Evolutionary conservation across 1,140 invertebrate genomes (phyloP), one percentile per base, ranked within the genome.

Genomic region (Zelostemma sp.): DNA sequence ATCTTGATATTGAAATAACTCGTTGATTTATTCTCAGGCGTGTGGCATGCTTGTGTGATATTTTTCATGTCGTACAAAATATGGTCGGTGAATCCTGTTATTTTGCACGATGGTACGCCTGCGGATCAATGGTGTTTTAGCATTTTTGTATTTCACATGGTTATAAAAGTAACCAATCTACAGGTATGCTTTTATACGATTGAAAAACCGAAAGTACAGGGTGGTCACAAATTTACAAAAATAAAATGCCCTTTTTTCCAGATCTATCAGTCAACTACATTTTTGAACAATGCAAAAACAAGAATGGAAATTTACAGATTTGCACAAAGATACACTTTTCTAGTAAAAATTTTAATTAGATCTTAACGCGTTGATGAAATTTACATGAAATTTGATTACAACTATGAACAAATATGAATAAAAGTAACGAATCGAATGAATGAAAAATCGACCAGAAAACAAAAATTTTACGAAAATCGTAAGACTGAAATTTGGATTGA

Each of bases 21-120:
- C 17, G 19, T 38, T 18, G 40, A 21, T 43, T 49, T 33, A 31
- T 78, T 74, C 47, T 80, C 16, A 87, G 89, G 85, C 16, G 21
- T 90, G 9, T 91, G 88, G 88, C 89, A 91, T 64, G 78, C 87
- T 0, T 12, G 79, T 15, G 81, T 86, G 1, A 81, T 87, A 35
- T 91, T 87, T 75, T 90, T 88, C 76, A 79, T 87, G 14, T 67
- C 86, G n/a, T 84, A 78, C 46, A 64, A 80, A 35, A 66, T 81
- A 9, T 84, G 86, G 68, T 12, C 11, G 6, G 79, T 80, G 0
- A 84, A 86, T 67, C 75, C 85, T 6, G 71, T 86, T 4, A 74
- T 73, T 64, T 61, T 84, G 11, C 73, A 76, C 9, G 73, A 83
- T 46, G 84, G 78, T 19, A 81, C 84, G 12, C 61, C 79, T 1